phyloP scores from a whole-genome alignment of 2,888 invertebrate genomes.

The Eulithis prunata region DNA sequence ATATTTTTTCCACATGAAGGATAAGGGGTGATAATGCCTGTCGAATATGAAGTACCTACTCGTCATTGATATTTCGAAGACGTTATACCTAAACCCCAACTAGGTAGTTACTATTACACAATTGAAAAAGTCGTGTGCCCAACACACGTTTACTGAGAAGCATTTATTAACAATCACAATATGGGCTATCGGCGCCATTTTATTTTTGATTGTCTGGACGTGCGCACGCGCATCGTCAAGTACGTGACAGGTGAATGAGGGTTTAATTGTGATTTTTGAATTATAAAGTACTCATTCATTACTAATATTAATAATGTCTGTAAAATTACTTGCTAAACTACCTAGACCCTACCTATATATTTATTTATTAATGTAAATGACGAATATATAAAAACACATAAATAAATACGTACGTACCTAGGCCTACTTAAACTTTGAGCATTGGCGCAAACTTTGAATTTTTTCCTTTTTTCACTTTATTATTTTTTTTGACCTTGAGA shows the following conservation, averaged over 20 bases:
- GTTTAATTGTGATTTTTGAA: slow-evolving; percentile 11
- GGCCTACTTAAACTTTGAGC: too few species aligned
- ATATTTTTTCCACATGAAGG: too few species aligned
- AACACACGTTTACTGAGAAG: slow-evolving; percentile 38
- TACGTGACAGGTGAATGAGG: slow-evolving; percentile 43
- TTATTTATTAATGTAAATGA: too few species aligned
- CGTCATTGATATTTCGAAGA: slow-evolving; percentile 32
- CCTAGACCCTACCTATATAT: too few species aligned
- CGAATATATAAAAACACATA: too few species aligned
- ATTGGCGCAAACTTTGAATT: too few species aligned
- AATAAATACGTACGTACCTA: too few species aligned
- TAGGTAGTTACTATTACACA: slow-evolving; percentile 16
- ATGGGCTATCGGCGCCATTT: slow-evolving; percentile 46
- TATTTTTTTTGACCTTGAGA: too few species aligned
- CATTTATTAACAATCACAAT: slow-evolving; percentile 36
- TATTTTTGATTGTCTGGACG: slow-evolving; percentile 46
- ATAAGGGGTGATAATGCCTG: too few species aligned
- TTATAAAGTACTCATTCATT: slow-evolving; percentile 1
- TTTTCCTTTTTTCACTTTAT: background rate
- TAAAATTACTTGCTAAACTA: background rate
- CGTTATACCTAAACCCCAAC: slow-evolving; percentile 19
- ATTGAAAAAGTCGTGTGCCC: slow-evolving; percentile 40
- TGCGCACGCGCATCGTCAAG: slow-evolving; percentile 41
- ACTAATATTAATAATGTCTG: background rate
- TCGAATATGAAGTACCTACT: background rate